Base-by-base conservation (phyloP, 2,113 vertebrate genomes). In the Chionodraco myersi region DNA sequence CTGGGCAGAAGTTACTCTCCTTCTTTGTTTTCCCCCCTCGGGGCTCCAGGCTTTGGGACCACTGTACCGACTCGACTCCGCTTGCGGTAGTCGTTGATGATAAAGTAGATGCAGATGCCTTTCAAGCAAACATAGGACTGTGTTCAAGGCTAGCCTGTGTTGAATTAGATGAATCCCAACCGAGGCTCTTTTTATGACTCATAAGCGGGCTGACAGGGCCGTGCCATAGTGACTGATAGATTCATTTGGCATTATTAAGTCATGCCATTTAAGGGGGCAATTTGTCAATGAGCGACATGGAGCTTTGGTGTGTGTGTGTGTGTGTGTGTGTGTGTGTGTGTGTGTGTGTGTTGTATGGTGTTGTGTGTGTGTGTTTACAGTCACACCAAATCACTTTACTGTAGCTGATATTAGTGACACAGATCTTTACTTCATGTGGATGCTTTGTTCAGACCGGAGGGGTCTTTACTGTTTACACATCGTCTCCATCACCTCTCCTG, bases 91-190 rank as follows among this genome's bases (percentile, higher is more conserved):
- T 88, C 58, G 9, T 75, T 85, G 83, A 88, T 89, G 86, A 89
- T 85, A 89, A 93, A 94, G 80, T 88, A 89, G 88, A 92, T 90
- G 85, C 93, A 92, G 92, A 94, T 93, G 93, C 82, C 76, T 83
- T 63, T 59, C 63, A 52, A 87, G 87, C 80, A 85, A 84, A 91
- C 86, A 83, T 72, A 83, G 71, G 85, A 75, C 80, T 72, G 77
- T 85, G 75, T 86, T 77, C 67, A 41, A 11, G 15, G 65, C 52
- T 62, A 57, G 84, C 47, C 92, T 92, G 91, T 30, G 77, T 88
- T 82, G 86, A 89, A 92, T 93, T 93, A 93, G 83, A 91, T 77
- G 76, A 86, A 85, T 72, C 87, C 85, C 74, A 59, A 84, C 67
- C 45, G n/a, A 59, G 36, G 79, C 72, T 49, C 62, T 77, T 83